Evolutionary conservation across 2,113 vertebrate species (phyloP).

Genomic region (Poeciliopsis prolifica): DNA sequence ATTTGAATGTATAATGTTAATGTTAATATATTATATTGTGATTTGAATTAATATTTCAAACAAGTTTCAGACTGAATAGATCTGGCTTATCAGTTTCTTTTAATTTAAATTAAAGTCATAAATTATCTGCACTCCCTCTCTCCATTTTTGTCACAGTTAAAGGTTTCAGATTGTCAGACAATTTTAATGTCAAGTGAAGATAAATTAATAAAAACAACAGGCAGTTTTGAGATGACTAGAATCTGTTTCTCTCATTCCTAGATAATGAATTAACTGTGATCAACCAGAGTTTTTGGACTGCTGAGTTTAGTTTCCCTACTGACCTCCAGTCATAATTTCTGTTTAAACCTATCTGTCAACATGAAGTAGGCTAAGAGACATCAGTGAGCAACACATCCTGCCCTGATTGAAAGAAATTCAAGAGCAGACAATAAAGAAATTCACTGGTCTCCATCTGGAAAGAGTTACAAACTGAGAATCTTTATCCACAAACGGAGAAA

Average conservation of each 20-base stretch:
- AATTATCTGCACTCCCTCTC: no score
- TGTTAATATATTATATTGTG: not conserved
- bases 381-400: not conserved
- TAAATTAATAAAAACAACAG: no score
- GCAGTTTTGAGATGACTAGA: no score
- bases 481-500: not conserved
- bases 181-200: no score
- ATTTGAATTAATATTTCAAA: not conserved
- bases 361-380: not conserved
- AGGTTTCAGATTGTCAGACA: no score
- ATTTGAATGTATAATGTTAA: no score
- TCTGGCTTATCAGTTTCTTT: not conserved
- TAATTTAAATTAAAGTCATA: no score
- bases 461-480: not conserved
- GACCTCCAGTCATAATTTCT: not conserved
- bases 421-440: no score
- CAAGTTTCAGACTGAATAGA: not conserved
- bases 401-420: not conserved
- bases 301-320: not conserved
- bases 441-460: not conserved
- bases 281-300: not conserved
- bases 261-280: not conserved
- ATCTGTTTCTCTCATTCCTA: not conserved
- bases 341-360: not conserved
- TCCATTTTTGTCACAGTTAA: no score